phyloP scores from a whole-genome alignment of 2,797 vertebrate genomes.

The Bothrops alternatus region DNA sequence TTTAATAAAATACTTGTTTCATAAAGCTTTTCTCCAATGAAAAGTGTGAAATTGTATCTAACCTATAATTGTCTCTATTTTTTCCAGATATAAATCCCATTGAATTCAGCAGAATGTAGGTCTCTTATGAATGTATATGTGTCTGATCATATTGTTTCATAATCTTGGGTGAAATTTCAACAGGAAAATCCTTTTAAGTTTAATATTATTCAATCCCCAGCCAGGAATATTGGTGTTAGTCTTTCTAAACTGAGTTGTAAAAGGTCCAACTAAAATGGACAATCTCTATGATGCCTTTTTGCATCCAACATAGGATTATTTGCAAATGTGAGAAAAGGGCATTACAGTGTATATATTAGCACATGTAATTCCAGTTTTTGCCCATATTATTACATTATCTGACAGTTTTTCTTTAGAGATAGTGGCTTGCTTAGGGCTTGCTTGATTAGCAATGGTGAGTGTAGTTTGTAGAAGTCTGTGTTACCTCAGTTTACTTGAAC shows the following conservation, averaged over 20 bases:
- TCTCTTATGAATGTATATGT: not conserved
- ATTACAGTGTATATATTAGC: not conserved
- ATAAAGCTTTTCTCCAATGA: not conserved
- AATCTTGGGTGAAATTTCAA: not conserved
- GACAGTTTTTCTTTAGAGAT: not conserved
- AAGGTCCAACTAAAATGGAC: not conserved
- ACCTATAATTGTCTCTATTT: not conserved
- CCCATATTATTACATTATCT: not conserved
- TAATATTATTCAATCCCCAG: not conserved
- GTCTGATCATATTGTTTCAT: not conserved
- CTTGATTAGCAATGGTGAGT: not conserved
- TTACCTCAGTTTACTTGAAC: constrained; percentile 7
- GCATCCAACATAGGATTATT: not conserved
- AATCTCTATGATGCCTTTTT: not conserved
- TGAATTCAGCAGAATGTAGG: not conserved
- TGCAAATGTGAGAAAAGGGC: not conserved
- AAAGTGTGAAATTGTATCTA: not conserved
- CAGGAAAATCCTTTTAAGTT: not conserved
- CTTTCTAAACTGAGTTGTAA: not conserved
- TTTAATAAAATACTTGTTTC: not conserved
- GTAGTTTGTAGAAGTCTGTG: not conserved
- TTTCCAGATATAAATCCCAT: not conserved
- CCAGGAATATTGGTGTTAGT: not conserved
- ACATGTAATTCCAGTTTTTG: not conserved
- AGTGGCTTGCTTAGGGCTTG: not conserved